A percentile compares a stretch with the other conserved stretches of the same genome.
phyloP scores from a whole-genome alignment of 2,113 vertebrate species.

The Pluvialis apricaria region DNA sequence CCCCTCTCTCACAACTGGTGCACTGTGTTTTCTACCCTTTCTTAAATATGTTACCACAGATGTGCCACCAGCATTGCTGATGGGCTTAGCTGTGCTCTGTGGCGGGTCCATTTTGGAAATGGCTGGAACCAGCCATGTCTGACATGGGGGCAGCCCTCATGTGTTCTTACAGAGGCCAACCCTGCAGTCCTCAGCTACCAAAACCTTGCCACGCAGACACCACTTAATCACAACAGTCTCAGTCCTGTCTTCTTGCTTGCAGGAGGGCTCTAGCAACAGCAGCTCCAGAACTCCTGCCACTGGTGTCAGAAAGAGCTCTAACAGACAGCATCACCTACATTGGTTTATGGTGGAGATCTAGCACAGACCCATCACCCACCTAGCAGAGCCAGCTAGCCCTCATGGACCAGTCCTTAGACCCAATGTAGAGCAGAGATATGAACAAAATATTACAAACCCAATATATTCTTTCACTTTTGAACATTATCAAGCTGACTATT shows the following conservation, averaged over 20 bases:
- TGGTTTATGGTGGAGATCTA: not conserved
- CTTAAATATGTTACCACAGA: not conserved
- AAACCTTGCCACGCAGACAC: not conserved
- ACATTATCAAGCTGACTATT: not conserved
- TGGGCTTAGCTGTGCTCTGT: not conserved
- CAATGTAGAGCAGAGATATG: not conserved
- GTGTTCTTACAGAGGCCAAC: not conserved
- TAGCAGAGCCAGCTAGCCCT: not conserved
- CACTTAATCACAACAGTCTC: not conserved
- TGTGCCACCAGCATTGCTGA: no score
- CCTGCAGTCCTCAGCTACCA: no score
- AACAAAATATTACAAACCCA: not conserved
- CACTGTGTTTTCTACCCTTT: fast-evolving
- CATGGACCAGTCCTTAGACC: not conserved
- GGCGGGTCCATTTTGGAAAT: not conserved
- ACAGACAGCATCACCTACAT: fast-evolving
- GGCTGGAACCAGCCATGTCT: not conserved
- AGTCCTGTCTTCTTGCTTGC: not conserved
- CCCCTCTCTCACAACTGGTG: not conserved
- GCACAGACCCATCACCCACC: not conserved
- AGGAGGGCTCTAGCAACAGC: not conserved
- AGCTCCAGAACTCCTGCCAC: not conserved
- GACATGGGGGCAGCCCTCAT: not conserved
- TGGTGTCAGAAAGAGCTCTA: not conserved
- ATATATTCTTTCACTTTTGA: not conserved